Evolutionary conservation across 2,113 vertebrate genomes (phyloP).

Genomic region (Lepus europaeus): DNA sequence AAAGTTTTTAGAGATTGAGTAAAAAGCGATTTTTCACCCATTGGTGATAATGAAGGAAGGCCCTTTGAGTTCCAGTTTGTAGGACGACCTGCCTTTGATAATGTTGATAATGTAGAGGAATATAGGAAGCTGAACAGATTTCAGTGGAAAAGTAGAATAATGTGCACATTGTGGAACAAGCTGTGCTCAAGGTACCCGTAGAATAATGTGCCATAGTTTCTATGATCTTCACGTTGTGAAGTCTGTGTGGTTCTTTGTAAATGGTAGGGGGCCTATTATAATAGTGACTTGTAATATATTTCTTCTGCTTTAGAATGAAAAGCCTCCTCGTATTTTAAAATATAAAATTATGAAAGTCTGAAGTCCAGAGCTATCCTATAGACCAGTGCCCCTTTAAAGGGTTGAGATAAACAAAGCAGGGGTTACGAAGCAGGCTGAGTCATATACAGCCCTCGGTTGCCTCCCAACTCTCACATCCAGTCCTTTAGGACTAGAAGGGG

Average conservation of each 20-base stretch:
- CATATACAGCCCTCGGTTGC: not conserved
- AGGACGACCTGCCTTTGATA: not conserved
- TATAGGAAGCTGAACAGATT: not conserved
- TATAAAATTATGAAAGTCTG: not conserved
- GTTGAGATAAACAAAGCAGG: not conserved
- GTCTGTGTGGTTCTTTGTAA: constrained; percentile 15
- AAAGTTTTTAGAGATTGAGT: not conserved
- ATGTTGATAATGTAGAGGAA: not conserved
- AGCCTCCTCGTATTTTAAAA: not conserved
- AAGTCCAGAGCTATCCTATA: not conserved
- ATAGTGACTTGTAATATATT: not conserved
- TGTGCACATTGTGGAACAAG: not conserved
- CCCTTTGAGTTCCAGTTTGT: not conserved
- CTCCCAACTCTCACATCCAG: not conserved
- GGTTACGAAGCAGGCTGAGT: not conserved
- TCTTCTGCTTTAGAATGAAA: not conserved
- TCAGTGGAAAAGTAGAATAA: not conserved
- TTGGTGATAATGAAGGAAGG: not conserved
- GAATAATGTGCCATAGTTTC: not conserved
- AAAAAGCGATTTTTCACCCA: not conserved
- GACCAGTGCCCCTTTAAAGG: not conserved
- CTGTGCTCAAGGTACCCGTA: not conserved
- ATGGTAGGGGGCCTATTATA: not conserved
- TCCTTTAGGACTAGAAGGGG: not conserved
- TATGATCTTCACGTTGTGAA: not conserved